A percentile compares a stretch with the other conserved stretches of the same genome.
phyloP scores from a whole-genome alignment of 2,113 vertebrate genomes.

The Vidua macroura region DNA sequence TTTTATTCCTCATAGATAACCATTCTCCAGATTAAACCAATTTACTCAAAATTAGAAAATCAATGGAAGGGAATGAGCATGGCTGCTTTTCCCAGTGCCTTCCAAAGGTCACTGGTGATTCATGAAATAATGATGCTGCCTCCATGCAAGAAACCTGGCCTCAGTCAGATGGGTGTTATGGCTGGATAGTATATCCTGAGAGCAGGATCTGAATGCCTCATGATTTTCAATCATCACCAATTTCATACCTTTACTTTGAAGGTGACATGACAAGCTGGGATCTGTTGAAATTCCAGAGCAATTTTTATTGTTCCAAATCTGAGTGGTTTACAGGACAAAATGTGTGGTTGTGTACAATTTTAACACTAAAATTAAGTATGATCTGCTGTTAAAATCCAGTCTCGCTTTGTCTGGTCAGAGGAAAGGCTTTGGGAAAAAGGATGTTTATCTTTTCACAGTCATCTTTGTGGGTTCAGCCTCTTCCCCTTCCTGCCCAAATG shows the following conservation, averaged over 20 bases:
- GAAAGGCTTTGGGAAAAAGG: background rate
- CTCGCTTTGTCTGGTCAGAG: background rate
- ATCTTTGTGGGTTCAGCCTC: background rate
- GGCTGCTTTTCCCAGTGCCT: constrained; percentile 3
- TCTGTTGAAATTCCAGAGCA: background rate
- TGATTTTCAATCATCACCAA: background rate
- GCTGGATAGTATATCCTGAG: background rate
- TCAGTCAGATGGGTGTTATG: background rate
- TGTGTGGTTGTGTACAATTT: background rate
- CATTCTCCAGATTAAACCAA: constrained; percentile 39
- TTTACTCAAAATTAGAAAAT: constrained; percentile 72
- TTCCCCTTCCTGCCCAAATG: background rate
- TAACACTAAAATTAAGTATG: background rate
- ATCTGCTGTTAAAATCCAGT: background rate
- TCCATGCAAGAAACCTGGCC: background rate
- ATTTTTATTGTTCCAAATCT: background rate
- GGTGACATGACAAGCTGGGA: background rate
- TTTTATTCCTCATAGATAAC: constrained; percentile 39
- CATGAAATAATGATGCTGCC: background rate
- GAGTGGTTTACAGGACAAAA: background rate
- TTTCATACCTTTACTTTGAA: background rate
- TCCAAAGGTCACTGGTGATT: constrained; percentile 59
- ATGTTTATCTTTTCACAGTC: background rate
- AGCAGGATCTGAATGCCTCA: background rate
- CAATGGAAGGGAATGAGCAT: constrained; percentile 56